Percentiles rank a stretch among this genome's conserved stretches.
Evolutionary conservation across 1,140 invertebrate genomes (phyloP).

Genomic region (Drepana arcuata): DNA sequence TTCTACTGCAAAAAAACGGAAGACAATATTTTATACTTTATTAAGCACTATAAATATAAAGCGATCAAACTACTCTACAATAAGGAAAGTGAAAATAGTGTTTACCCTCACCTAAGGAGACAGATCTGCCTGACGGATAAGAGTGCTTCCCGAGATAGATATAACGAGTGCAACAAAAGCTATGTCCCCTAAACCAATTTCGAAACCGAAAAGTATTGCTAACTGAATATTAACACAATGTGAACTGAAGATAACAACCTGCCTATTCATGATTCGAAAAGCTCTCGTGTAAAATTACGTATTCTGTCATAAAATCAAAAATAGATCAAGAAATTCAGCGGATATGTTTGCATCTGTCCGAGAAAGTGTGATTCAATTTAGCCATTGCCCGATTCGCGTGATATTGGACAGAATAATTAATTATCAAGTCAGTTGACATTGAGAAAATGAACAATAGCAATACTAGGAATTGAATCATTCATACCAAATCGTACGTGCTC

Average conservation of each 20-base stretch:
- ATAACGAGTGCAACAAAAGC: slow-evolving; percentile 19
- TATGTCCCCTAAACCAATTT: slow-evolving; percentile 20
- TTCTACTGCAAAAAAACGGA: too few relatives aligned
- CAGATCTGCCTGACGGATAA: too few relatives aligned
- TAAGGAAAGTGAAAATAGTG: too few relatives aligned
- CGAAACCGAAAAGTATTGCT: slow-evolving; percentile 15
- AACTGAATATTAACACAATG: slow-evolving; percentile 24
- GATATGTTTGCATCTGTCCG: too few relatives aligned
- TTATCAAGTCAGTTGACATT: slow-evolving; percentile 19
- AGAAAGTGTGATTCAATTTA: too few relatives aligned
- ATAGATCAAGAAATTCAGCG: too few relatives aligned
- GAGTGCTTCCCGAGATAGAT: too few relatives aligned
- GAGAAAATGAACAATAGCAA: slow-evolving; percentile 19
- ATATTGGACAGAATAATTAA: slow-evolving; percentile 7
- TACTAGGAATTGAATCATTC: slow-evolving; percentile 23
- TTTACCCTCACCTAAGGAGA: too few relatives aligned
- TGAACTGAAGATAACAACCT: slow-evolving; percentile 7
- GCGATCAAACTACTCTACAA: slow-evolving; percentile 2
- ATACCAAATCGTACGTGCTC: slow-evolving; percentile 71
- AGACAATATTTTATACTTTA: too few relatives aligned
- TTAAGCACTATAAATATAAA: too few relatives aligned
- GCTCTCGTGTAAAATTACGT: too few relatives aligned
- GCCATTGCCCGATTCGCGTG: not conserved
- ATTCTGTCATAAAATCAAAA: too few relatives aligned
- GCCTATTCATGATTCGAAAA: not conserved